phyloP scores from a whole-genome alignment of 2,888 invertebrate genomes.

The Nomada lathburiana region DNA sequence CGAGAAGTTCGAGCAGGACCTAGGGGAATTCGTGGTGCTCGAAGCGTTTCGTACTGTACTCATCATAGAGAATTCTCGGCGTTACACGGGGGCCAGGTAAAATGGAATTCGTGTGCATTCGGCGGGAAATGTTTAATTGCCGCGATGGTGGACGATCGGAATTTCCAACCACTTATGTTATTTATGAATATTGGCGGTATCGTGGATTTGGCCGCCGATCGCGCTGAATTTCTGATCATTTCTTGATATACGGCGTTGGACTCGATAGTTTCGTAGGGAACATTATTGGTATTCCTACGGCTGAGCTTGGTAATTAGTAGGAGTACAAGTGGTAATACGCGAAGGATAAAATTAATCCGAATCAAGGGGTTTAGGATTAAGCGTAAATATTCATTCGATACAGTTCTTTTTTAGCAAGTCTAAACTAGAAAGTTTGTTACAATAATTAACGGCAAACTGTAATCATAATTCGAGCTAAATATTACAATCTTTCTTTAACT shows the following conservation, averaged over 20 bases:
- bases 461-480: too few relatives aligned
- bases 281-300: neutral
- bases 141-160: conserved; percentile 39
- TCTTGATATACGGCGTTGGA: neutral
- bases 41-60: conserved; percentile 73
- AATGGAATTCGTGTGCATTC: conserved; percentile 70
- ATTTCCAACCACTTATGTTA: conserved; percentile 58
- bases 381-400: too few relatives aligned
- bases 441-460: too few relatives aligned
- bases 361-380: too few relatives aligned
- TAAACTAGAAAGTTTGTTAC: too few relatives aligned
- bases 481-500: too few relatives aligned
- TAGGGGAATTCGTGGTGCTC: conserved; percentile 74
- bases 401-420: too few relatives aligned
- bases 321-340: too few relatives aligned
- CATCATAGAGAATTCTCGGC: conserved; percentile 76
- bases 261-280: neutral
- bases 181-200: conserved; percentile 49
- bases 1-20: conserved; percentile 64
- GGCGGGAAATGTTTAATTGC: conserved; percentile 52
- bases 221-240: conserved; percentile 7
- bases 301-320: neutral
- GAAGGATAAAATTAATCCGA: too few relatives aligned
- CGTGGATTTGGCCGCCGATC: conserved; percentile 19
- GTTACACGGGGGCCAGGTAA: conserved; percentile 69